Base-by-base conservation (phyloP, 2,113 vertebrate genomes). In the Catharus minimus region DNA sequence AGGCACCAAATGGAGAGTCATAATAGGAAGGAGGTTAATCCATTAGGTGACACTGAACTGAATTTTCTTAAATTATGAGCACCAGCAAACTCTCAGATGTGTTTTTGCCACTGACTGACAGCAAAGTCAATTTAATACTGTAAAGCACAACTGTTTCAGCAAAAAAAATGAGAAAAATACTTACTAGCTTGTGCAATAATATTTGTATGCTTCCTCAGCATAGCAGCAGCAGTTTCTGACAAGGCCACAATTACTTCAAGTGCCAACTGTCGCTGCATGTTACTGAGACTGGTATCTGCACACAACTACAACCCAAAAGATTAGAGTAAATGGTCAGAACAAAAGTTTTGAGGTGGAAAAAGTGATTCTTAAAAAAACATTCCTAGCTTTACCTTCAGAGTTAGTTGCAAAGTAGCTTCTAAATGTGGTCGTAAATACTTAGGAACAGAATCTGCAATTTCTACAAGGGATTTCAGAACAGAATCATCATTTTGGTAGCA, bases 231-330 rank as follows among this genome's bases (percentile, higher is more conserved):
- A 1, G 99, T 99, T 97, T 99, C 99, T 5, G 99, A 99, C 41
- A 99, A 97, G 13, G 99, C 99, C 92, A 99, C 99, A 5, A 99
- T 99, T 61, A 99, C 99, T 96, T 99, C 99, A 62, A 99, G 95
- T 0, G 99, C 98, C 96, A 99, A 95, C 85, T 99, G 99, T 89
- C 99, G 98, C 93, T 99, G 99, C 99, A 99, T 99, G 94, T 99
- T 99, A 30, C 97, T 98, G 95, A 99, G 97, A 95, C 89, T 98
- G n/a, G 98, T 95, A 96, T 99, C 99, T 20, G 98, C 99, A 82
- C 99, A 99, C 47, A 99, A 82, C 99, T 99, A 94, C 44, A 96
- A 92, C 9, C 72, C 86, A 87, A 88, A 73, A 89, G 24, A 93
- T 64, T 10, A 90, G 30, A 92, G 62, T 5, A 86, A 82, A 86